Evolutionary conservation across 2,888 invertebrate genomes (phyloP).

Genomic region (Griposia aprilina): DNA sequence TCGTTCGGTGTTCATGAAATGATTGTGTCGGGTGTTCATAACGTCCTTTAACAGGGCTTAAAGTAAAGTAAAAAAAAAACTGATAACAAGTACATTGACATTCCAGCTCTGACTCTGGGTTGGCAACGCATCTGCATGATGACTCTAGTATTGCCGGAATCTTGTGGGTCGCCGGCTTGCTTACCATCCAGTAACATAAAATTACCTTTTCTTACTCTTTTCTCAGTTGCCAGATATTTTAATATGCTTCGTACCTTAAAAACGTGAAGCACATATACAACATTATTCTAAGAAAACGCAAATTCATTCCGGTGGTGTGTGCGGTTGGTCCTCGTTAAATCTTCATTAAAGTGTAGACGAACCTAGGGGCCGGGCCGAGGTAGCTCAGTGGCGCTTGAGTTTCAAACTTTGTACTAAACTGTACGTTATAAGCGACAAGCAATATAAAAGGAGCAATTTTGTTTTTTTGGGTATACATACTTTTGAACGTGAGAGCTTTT

Average conservation of each 20-base stretch:
- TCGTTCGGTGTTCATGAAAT: no score
- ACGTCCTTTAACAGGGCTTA: neutral
- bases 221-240: neutral
- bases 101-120: no score
- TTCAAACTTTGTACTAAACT: slow-evolving; percentile 53
- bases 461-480: neutral
- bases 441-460: neutral
- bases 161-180: no score
- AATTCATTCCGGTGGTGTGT: slow-evolving; percentile 39
- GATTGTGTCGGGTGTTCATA: neutral
- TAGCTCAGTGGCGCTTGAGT: slow-evolving; percentile 56
- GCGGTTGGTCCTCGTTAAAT: slow-evolving; percentile 52
- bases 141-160: no score
- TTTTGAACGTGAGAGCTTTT: neutral
- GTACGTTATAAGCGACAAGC: slow-evolving; percentile 6
- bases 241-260: neutral
- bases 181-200: neutral
- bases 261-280: neutral
- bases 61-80: neutral
- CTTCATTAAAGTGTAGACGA: slow-evolving; percentile 60
- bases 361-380: slow-evolving; percentile 38
- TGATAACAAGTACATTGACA: no score
- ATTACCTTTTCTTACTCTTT: no score
- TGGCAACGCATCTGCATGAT: no score
- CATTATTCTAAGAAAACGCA: slow-evolving; percentile 34